Base-by-base conservation (phyloP, 2,797 vertebrate genomes). In the Smutsia gigantea region DNA sequence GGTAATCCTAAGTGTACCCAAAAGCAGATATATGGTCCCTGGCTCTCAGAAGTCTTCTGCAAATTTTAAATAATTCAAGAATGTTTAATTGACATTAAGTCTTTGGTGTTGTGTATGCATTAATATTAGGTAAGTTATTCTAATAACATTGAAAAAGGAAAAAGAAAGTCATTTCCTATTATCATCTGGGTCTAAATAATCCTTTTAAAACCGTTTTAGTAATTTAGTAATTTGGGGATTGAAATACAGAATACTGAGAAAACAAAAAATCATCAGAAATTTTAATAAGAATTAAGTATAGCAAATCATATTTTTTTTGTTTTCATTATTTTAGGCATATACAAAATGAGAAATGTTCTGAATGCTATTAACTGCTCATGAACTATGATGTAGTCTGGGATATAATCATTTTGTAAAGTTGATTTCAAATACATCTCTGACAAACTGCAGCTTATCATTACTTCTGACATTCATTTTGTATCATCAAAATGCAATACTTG, bases 181-280 rank as follows among this genome's bases (percentile, higher is more conserved):
- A 57, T 31, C 4, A 87, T 68, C n/a, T 88, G 46, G 3, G 21
- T 53, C 4, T 81, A 69, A 53, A 46, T 75, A 63, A 61, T 64
- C 4, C 7, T 59, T 55, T 78, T 74, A 3, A 19, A 64, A 63
- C 82, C 39, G 81, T 39, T 78, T 82, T 78, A 66, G 61, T 83
- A 79, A 87, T 46, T 90, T 77, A n/a, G n/a, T n/a, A n/a, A n/a
- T n/a, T n/a, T n/a, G n/a, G 66, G 39, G 15, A 94, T 59, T 71
- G 27, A 81, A 90, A 66, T 42, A 61, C 0, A 81, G 27, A 53
- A 68, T 34, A 53, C 9, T 61, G 69, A 84, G 68, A n/a, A 23
- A 59, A 18, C 34, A n/a, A 59, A 93, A 86, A 69, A 27, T 8
- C 4, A 25, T 59, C 34, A 82, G 53, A 85, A 46, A 71, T 49